Evolutionary conservation across 2,113 vertebrate genomes (phyloP), one percentile per base, ranked within the genome.

Genomic region (Nettapus auritus): DNA sequence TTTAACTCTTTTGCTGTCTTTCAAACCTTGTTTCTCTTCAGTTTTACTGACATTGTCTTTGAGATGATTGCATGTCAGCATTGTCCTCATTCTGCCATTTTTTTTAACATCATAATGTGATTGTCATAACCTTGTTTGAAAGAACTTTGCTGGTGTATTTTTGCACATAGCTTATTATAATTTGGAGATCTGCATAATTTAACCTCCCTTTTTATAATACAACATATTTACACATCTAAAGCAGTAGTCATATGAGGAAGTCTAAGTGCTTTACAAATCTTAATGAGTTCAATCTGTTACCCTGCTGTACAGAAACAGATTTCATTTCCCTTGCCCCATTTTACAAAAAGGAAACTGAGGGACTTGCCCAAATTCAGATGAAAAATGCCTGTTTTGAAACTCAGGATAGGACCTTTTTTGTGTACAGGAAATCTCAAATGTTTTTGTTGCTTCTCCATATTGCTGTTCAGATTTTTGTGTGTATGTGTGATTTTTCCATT

Each of bases 31-130:
- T 91, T 94, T 75, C 74, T 89, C 48, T 88, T 74, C 64, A 86
- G 71, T 86, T 93, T 88, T 73, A 80, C 71, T 90, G 79, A 55
- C 0, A 0, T 26, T 86, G 67, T 91, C 92, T 95, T 88, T 90
- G 63, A 63, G 38, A 34, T 86, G 79, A 81, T 78, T 88, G 38
- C 64, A 21, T 70, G 80, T 83, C 90, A 84, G 38, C 75, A 42
- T 63, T 92, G 88, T 83, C 80, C 88, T 90, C 80, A 78, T 93
- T 90, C 92, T 88, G 88, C 90, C 60, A 52, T 90, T 93, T 95
- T 84, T 90, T 67, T n/a, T 83, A 82, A 63, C 57, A 50, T 85
- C 29, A 26, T 73, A 44, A 82, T 81, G 40, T 83, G 76, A 77
- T 91, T 93, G 85, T 88, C 67, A 74, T 83, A 88, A 91, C 50